A percentile compares a stretch with the other conserved stretches of the same genome.
Evolutionary conservation across 2,888 invertebrate species (phyloP).

Genomic region (Watsonalla cultraria): DNA sequence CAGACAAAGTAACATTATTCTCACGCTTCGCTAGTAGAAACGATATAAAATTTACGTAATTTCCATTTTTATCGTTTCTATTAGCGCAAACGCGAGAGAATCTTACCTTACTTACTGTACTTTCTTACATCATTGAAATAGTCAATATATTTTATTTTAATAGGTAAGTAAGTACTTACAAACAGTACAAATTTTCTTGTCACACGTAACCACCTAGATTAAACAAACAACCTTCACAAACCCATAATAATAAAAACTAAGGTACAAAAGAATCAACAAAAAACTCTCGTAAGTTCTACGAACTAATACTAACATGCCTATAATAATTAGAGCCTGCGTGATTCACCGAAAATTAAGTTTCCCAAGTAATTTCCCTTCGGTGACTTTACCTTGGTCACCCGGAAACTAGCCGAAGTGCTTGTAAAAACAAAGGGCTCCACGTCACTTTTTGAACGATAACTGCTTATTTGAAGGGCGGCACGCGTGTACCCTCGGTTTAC

Average conservation of each 20-base stretch:
- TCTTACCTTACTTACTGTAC: too few relatives aligned
- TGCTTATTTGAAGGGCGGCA: constrained; percentile 36
- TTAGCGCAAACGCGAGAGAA: too few relatives aligned
- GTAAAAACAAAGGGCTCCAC: constrained; percentile 8
- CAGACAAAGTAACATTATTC: too few relatives aligned
- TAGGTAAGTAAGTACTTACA: too few relatives aligned
- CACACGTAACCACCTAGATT: not conserved
- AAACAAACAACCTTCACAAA: not conserved
- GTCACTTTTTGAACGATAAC: constrained; percentile 26
- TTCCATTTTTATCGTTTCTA: too few relatives aligned
- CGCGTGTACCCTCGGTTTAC: constrained; percentile 20
- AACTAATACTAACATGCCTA: not conserved
- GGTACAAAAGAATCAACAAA: not conserved
- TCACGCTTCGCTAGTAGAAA: too few relatives aligned
- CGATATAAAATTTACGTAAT: too few relatives aligned
- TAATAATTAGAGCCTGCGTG: not conserved
- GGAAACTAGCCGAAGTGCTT: not conserved
- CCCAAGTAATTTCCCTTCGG: constrained; percentile 1
- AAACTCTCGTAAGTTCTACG: not conserved
- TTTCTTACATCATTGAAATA: too few relatives aligned
- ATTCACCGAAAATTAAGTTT: constrained; percentile 1
- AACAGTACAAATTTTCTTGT: too few relatives aligned
- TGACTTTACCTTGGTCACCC: not conserved
- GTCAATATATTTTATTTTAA: too few relatives aligned
- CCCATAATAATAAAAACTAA: not conserved